These are phyloP conservation scores for Aphodius granarius DNA, from an alignment of 2,888 invertebrate species.

Conservation along the genomic window DNA sequence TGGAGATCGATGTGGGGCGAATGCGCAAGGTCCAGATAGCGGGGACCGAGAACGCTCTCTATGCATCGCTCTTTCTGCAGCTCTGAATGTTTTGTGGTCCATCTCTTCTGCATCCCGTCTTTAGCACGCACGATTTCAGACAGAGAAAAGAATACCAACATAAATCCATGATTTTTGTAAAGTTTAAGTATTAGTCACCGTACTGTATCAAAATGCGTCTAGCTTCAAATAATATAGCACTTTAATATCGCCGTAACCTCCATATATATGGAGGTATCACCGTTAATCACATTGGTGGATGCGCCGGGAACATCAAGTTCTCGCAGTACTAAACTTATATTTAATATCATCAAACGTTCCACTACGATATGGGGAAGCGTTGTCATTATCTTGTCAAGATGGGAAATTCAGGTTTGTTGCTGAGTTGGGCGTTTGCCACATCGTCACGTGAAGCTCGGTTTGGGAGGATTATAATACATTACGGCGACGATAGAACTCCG, in stretches of 20 bases:
- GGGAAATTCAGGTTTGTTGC: not conserved
- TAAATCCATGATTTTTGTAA: no score
- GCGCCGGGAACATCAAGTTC: not conserved
- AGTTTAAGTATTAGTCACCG: no score
- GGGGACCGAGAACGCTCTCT: not conserved
- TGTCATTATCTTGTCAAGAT: not conserved
- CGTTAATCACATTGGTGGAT: not conserved
- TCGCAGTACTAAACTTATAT: not conserved
- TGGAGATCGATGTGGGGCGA: conserved; percentile 40
- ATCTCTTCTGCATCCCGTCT: not conserved
- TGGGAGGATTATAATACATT: not conserved
- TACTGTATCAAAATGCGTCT: no score
- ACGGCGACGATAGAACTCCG: not conserved
- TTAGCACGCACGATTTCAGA: not conserved
- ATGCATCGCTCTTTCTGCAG: conserved; percentile 8
- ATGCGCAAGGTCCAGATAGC: conserved; percentile 34
- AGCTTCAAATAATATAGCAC: no score
- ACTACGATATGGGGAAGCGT: not conserved
- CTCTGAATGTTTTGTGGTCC: not conserved
- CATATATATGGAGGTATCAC: not conserved
- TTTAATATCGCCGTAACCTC: not conserved
- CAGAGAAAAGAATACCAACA: no score
- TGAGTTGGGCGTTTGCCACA: not conserved
- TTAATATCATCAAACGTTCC: not conserved
- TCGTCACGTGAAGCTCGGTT: not conserved